phyloP scores from a whole-genome alignment of 2,888 invertebrate genomes.

The Rhyacophila evoluta region DNA sequence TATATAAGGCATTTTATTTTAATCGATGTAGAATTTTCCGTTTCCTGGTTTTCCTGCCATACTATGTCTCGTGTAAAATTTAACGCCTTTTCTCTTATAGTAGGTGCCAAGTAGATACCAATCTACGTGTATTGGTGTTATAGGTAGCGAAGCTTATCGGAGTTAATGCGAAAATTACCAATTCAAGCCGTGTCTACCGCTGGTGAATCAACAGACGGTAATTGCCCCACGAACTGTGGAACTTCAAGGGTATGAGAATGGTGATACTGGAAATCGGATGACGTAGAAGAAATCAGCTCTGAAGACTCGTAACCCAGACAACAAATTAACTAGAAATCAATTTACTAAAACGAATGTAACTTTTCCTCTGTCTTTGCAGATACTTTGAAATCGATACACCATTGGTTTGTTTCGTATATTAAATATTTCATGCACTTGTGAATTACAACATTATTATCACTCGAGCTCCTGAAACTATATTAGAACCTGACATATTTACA shows the following conservation, averaged over 20 bases:
- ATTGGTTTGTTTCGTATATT: no score
- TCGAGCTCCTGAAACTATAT: no score
- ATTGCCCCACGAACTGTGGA: constrained; percentile 36
- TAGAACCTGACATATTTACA: no score
- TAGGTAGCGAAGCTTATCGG: neutral
- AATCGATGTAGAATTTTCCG: neutral
- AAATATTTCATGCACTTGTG: no score
- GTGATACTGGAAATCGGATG: neutral
- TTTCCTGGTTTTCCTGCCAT: neutral
- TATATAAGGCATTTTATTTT: no score
- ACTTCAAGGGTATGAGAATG: neutral
- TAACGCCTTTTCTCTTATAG: neutral
- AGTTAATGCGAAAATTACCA: constrained; percentile 47
- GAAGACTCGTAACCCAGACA: neutral
- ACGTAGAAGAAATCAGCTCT: neutral
- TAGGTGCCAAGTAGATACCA: neutral
- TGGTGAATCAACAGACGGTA: constrained; percentile 49
- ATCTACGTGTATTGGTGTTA: neutral
- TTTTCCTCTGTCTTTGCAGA: neutral
- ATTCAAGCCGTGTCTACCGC: constrained; percentile 42
- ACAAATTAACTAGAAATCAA: no score
- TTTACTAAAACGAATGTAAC: no score
- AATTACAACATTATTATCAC: no score
- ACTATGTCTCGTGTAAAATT: constrained; percentile 16
- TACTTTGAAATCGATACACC: no score